Percentiles rank a stretch among this genome's conserved stretches.
Conservation (phyloP, 2,888 invertebrate genomes). For the Adelphocoris suturalis region DNA sequence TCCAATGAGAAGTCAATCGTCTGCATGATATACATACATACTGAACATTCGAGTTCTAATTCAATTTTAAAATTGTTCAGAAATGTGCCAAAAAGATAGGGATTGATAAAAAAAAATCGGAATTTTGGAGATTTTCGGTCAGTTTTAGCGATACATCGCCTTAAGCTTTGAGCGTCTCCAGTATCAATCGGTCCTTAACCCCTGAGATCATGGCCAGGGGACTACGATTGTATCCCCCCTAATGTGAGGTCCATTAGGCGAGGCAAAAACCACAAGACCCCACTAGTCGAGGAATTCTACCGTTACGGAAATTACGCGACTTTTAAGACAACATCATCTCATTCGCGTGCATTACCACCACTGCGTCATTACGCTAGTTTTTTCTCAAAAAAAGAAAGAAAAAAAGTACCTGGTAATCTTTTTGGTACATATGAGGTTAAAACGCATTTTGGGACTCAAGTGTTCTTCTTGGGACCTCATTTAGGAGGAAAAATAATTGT, state of each 20-base stretch:
- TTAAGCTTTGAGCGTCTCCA: too few species aligned
- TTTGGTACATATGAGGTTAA: neutral
- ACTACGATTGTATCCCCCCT: neutral
- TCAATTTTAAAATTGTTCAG: too few species aligned
- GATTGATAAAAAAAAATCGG: too few species aligned
- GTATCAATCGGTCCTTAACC: neutral
- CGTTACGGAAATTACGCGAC: conserved; percentile 27
- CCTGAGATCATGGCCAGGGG: neutral
- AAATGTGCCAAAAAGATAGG: too few species aligned
- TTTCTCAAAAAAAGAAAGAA: neutral
- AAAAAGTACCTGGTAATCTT: neutral
- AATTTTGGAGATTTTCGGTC: too few species aligned
- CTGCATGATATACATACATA: too few species aligned
- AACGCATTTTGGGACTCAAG: too few species aligned
- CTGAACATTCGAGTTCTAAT: too few species aligned
- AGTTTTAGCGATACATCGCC: too few species aligned
- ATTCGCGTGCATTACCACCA: conserved; percentile 29
- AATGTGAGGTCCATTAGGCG: neutral
- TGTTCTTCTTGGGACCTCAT: too few species aligned
- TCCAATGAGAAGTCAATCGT: too few species aligned
- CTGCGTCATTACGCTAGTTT: neutral
- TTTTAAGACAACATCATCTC: neutral
- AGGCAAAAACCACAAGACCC: conserved; percentile 11
- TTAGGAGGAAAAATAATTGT: too few species aligned
- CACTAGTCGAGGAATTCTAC: neutral